A percentile compares a stretch with the other conserved stretches of the same genome.
phyloP scores from a whole-genome alignment of 2,113 vertebrate species.

The Diphyllodes magnificus region DNA sequence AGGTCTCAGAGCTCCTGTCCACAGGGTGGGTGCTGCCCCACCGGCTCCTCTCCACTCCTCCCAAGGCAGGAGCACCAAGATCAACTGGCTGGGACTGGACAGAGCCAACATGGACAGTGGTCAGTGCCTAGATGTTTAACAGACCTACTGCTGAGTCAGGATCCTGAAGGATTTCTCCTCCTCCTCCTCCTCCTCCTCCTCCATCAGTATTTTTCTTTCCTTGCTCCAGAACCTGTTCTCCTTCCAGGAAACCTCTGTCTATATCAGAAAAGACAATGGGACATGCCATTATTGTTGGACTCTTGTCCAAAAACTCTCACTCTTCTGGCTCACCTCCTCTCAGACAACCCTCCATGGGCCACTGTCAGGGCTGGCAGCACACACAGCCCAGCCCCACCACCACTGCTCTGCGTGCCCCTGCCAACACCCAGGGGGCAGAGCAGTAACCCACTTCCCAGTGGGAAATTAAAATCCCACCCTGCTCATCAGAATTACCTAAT shows the following conservation, averaged over 20 bases:
- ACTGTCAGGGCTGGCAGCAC: not conserved
- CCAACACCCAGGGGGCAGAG: not conserved
- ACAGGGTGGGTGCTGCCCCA: not conserved
- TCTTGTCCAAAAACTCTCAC: not conserved
- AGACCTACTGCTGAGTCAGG: not conserved
- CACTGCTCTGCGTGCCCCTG: fast-evolving
- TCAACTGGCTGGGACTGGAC: not conserved
- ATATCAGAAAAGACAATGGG: not conserved
- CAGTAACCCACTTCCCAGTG: not conserved
- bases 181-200: not conserved
- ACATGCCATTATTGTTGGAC: not conserved
- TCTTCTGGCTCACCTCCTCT: not conserved
- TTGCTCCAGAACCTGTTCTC: not conserved
- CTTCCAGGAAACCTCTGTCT: slow-evolving; percentile 21
- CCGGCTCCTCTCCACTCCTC: fast-evolving
- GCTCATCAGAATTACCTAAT: not conserved
- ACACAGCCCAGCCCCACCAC: not conserved
- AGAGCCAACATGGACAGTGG: fast-evolving
- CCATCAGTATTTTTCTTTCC: not conserved
- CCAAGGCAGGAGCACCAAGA: not conserved
- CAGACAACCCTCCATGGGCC: not conserved
- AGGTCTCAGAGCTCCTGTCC: not conserved
- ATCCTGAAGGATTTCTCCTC: not conserved
- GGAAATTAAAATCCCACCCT: not conserved
- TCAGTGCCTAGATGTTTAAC: not conserved